A percentile compares a stretch with the other conserved stretches of the same genome.
These are phyloP conservation scores for Drosophila hydei DNA, from an alignment of 1,140 invertebrate species.

Conservation along the genomic window DNA sequence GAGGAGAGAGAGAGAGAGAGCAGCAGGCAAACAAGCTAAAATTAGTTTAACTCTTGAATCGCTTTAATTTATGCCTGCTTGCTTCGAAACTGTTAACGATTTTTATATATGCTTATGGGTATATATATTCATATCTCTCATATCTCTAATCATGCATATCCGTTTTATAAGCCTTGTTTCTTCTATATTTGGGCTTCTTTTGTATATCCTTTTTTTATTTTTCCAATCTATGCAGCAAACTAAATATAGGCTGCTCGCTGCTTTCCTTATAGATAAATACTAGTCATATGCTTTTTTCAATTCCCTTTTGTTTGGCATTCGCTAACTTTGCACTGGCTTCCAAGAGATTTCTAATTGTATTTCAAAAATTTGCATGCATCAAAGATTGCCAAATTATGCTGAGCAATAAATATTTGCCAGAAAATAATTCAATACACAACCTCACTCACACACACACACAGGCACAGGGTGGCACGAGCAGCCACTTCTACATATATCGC, in stretches of 20 bases:
- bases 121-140: too few relatives aligned
- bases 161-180: too few relatives aligned
- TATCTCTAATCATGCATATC: too few relatives aligned
- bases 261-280: too few relatives aligned
- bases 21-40: not conserved
- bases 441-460: not conserved
- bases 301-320: not conserved
- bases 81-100: too few relatives aligned
- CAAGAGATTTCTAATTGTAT: too few relatives aligned
- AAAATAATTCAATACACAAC: conserved; percentile 18
- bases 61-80: too few relatives aligned
- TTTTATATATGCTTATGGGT: too few relatives aligned
- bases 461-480: not conserved
- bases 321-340: conserved; percentile 2
- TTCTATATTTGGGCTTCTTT: too few relatives aligned
- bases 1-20: not conserved
- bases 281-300: not conserved
- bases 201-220: too few relatives aligned
- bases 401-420: conserved; percentile 6
- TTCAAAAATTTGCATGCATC: not conserved
- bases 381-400: not conserved
- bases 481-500: not conserved
- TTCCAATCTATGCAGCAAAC: too few relatives aligned
- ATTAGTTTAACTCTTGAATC: conserved; percentile 4
- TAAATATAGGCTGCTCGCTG: too few relatives aligned